phyloP scores from a whole-genome alignment of 2,113 vertebrate genomes.

The Tautogolabrus adspersus region DNA sequence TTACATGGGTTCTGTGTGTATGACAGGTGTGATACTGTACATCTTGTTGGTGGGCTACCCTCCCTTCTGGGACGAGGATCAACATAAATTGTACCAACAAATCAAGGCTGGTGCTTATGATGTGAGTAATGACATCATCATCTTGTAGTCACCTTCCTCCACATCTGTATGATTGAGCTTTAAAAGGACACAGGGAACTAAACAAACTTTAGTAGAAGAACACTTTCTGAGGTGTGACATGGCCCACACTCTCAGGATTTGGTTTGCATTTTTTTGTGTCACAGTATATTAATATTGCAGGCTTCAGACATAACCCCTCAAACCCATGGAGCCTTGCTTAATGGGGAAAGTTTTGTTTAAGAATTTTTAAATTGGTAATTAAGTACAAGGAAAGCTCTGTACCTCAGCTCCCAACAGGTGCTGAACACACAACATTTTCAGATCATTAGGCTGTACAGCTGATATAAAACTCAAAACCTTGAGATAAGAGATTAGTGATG shows the following conservation, averaged over 20 bases:
- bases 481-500: neutral
- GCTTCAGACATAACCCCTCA: too few species aligned
- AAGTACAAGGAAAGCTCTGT: too few species aligned
- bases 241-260: neutral
- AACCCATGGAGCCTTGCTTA: too few species aligned
- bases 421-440: too few species aligned
- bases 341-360: too few species aligned
- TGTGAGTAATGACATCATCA: constrained; percentile 81
- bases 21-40: constrained; percentile 96
- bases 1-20: constrained; percentile 23
- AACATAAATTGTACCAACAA: constrained; percentile 99
- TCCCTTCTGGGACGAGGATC: constrained; percentile 99
- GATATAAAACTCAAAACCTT: neutral
- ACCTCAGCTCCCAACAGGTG: too few species aligned
- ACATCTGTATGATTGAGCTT: neutral
- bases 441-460: too few species aligned
- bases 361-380: too few species aligned
- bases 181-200: neutral
- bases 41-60: constrained; percentile 99
- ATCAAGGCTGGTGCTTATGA: constrained; percentile 99
- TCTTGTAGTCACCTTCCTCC: neutral
- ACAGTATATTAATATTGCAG: too few species aligned
- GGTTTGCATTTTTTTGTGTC: too few species aligned
- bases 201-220: too few species aligned
- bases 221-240: neutral